A percentile compares a stretch with the other conserved stretches of the same genome.
Evolutionary conservation across 2,797 vertebrate species (phyloP).

Genomic region (Lagorchestes hirsutus): DNA sequence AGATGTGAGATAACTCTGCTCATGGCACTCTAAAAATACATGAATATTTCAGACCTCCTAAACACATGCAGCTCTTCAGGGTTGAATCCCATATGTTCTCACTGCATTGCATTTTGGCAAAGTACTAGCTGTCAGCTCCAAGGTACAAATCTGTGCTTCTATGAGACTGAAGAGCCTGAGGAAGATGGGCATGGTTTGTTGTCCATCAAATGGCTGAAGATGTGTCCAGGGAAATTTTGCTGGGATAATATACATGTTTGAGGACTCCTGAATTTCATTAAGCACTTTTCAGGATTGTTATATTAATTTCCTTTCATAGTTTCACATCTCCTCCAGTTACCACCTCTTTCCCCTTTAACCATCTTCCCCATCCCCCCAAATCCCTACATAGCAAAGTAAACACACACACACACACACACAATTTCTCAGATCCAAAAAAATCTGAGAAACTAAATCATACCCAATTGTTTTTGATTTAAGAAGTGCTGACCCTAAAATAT

Average conservation of each 20-base stretch:
- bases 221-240: background rate
- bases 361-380: background rate
- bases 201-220: background rate
- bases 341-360: background rate
- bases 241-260: background rate
- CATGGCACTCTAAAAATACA: conserved; percentile 29
- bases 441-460: background rate
- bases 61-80: conserved; percentile 19
- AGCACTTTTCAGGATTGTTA: background rate
- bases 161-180: background rate
- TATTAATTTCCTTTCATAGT: conserved; percentile 2
- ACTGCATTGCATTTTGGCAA: conserved; percentile 34
- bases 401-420: background rate
- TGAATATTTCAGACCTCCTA: background rate
- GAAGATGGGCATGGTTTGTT: background rate
- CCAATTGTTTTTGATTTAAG: background rate
- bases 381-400: background rate
- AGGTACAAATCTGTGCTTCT: conserved; percentile 40
- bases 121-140: background rate
- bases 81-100: background rate
- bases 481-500: background rate
- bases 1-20: background rate
- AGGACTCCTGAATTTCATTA: conserved; percentile 24
- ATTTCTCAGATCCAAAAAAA: background rate
- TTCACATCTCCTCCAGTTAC: background rate